A percentile compares a stretch with the other conserved stretches of the same genome.
These are phyloP conservation scores for Salvelinus fontinalis DNA, from an alignment of 2,113 vertebrate genomes.

Conservation along the genomic window DNA sequence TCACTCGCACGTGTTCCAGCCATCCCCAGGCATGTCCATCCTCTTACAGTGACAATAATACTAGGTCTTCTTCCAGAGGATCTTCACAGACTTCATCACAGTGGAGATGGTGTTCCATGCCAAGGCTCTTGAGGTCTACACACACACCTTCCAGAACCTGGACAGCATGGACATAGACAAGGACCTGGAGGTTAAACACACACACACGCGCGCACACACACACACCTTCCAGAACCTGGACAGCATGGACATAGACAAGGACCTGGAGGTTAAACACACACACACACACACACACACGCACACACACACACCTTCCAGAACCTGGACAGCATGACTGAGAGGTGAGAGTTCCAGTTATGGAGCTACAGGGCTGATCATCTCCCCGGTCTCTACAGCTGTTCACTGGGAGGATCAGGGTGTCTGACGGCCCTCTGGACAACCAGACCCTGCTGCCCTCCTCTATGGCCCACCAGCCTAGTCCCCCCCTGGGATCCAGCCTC, in stretches of 20 bases:
- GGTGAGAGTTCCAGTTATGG: not conserved
- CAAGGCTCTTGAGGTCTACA: slow-evolving; percentile 82
- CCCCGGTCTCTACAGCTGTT: slow-evolving; percentile 59
- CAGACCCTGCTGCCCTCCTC: slow-evolving; percentile 26
- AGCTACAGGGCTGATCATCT: not conserved
- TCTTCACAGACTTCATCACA: slow-evolving; percentile 80
- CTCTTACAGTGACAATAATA: not conserved
- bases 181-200: too few species aligned
- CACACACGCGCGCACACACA: too few species aligned
- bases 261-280: too few species aligned
- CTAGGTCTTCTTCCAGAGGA: slow-evolving; percentile 57
- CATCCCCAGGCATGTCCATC: not conserved
- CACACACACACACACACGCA: too few species aligned
- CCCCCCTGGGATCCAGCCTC: slow-evolving; percentile 10
- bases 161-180: too few species aligned
- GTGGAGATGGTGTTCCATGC: slow-evolving; percentile 85
- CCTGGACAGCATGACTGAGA: too few species aligned
- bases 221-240: too few species aligned
- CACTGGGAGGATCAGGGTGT: slow-evolving; percentile 50
- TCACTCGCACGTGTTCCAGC: not conserved
- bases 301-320: too few species aligned
- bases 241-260: too few species aligned
- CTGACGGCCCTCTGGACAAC: not conserved
- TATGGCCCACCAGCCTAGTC: slow-evolving; percentile 5
- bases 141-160: slow-evolving; percentile 34